Base-by-base conservation (phyloP, 2,888 invertebrate species). In the Leptopilina drosophilae region DNA sequence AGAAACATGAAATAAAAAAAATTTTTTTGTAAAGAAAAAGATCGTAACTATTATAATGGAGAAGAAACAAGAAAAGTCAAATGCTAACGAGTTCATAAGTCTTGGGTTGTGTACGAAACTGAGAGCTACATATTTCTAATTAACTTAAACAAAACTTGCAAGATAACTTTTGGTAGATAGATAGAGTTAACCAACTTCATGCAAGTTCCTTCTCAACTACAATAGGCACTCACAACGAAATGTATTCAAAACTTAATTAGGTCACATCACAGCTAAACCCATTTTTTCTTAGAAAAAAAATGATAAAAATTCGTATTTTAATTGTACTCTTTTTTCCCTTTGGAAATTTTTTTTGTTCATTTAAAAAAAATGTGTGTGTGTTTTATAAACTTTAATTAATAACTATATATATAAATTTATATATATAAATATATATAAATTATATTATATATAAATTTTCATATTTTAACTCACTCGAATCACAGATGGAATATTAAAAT, bases 61-160 rank as follows among this genome's bases (percentile, higher is more conserved):
- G 8, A 69, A 14, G 53, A 69, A 53, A 7, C 33, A 53, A 20
- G 26, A 14, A 69, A 69, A 69, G 26, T 53, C 69, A 53, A n/a
- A 53, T 73, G 26, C 53, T 73, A 73, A 73, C 69, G 69, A 73
- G 69, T 73, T 73, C 49, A 14, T 53, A 69, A 69, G 49, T 67
- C 20, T 6, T 46, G 26, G 26, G 56, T 33, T 73, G 69, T 53
- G 53, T 56, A 73, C n/a, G n/a, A 56, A 73, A 73, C 69, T 33
- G 26, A 56, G 69, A 53, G 33, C 69, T 73, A 49, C 56, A 73
- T 53, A 73, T 73, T 73, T 73, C 69, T 73, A 73, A 73, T 73
- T 73, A 73, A 56, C 8, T 73, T 73, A 49, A 56, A 26, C 69
- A 33, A 53, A 73, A 56, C 69, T 73, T 26, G 26, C 53, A n/a